These are phyloP conservation scores for Siniperca obscura DNA, from an alignment of 2,797 vertebrate species.

Conservation along the genomic window DNA sequence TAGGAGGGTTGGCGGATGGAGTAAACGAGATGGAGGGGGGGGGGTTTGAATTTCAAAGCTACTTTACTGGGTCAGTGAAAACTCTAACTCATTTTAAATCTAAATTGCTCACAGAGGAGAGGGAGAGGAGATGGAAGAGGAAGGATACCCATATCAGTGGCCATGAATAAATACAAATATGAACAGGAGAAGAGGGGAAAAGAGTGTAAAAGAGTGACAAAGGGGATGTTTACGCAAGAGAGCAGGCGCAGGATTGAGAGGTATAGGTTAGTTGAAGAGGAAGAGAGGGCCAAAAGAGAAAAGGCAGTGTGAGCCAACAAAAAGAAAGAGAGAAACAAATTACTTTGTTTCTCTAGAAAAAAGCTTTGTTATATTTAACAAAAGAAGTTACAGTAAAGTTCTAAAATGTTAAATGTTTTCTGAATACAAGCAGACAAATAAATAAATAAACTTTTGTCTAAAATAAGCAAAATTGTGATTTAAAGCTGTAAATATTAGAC, in stretches of 20 bases:
- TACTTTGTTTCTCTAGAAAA: not conserved
- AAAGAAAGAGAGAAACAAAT: slow-evolving; percentile 7
- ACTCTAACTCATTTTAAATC: slow-evolving; percentile 53
- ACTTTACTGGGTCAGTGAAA: slow-evolving; percentile 76
- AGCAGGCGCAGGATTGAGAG: slow-evolving; percentile 4
- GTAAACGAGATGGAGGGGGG: slow-evolving; percentile 48
- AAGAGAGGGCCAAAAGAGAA: slow-evolving; percentile 14
- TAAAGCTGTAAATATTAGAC: not conserved
- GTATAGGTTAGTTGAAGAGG: slow-evolving; percentile 42
- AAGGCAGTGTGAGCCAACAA: slow-evolving; percentile 22
- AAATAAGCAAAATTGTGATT: not conserved
- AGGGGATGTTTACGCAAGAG: slow-evolving; percentile 14
- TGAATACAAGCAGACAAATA: not conserved
- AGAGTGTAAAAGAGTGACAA: slow-evolving; percentile 34
- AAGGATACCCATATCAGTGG: slow-evolving; percentile 47
- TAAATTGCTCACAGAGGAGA: slow-evolving; percentile 46
- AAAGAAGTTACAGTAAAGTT: not conserved
- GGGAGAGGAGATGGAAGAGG: slow-evolving; percentile 3
- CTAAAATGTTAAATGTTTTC: not conserved
- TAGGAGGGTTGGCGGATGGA: slow-evolving; percentile 56
- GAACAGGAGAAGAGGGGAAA: slow-evolving; percentile 12
- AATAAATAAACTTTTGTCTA: not conserved
- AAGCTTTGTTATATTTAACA: not conserved
- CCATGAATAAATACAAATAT: slow-evolving; percentile 42
- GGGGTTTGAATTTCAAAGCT: slow-evolving; percentile 70